phyloP scores from a whole-genome alignment of 1,140 invertebrate genomes.

The Cryptotermes secundus region DNA sequence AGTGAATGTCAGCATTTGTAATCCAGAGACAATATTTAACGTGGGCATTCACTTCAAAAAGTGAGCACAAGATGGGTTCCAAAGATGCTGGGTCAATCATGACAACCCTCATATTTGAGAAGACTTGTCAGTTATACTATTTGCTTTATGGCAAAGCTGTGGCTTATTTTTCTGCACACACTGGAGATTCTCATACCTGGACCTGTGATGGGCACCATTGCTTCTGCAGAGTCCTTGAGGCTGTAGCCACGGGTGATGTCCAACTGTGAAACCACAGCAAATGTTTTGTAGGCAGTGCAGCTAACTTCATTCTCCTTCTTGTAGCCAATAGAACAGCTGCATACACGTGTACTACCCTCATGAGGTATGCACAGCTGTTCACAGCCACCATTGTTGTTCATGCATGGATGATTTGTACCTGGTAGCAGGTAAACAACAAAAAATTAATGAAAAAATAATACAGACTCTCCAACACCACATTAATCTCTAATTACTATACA shows the following conservation, averaged over 20 bases:
- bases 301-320: conserved; percentile 73
- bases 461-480: too few species aligned
- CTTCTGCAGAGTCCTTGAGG: conserved; percentile 79
- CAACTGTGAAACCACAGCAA: conserved; percentile 87
- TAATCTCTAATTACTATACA: too few species aligned
- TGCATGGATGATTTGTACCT: conserved; percentile 80
- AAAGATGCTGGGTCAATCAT: too few species aligned
- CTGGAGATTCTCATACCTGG: conserved; percentile 50
- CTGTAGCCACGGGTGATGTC: conserved; percentile 86
- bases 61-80: too few species aligned
- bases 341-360: conserved; percentile 66
- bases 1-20: too few species aligned
- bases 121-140: too few species aligned
- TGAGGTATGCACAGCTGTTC: conserved; percentile 90
- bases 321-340: conserved; percentile 87
- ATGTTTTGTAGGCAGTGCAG: conserved; percentile 83
- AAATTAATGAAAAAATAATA: background rate
- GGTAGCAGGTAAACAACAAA: conserved; percentile 35
- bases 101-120: too few species aligned
- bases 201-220: conserved; percentile 92
- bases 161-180: too few species aligned
- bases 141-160: too few species aligned
- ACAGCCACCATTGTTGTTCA: conserved; percentile 85
- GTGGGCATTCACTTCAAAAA: too few species aligned
- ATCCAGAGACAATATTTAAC: too few species aligned